These are phyloP conservation scores for Athalia circularis DNA, from an alignment of 2,888 invertebrate genomes.

Conservation along the genomic window DNA sequence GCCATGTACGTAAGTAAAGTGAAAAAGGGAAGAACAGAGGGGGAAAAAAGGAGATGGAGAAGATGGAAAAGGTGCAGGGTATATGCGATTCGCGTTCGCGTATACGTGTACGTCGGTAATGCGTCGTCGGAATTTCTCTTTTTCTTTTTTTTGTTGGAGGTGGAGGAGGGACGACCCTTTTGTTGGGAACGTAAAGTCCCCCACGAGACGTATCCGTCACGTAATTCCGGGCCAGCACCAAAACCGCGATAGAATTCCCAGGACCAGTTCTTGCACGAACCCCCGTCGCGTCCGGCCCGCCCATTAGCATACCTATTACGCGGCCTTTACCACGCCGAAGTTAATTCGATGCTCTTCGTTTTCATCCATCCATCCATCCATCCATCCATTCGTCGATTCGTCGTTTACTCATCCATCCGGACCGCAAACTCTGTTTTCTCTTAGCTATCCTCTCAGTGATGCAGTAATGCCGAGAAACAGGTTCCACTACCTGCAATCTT, in stretches of 20 bases:
- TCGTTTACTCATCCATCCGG: not conserved
- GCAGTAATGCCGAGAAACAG: slow-evolving; percentile 10
- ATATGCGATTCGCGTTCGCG: too few species aligned
- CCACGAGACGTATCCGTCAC: not conserved
- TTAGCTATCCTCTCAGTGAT: slow-evolving; percentile 5
- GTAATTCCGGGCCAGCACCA: not conserved
- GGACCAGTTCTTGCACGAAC: slow-evolving; percentile 8
- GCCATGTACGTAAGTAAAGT: too few species aligned
- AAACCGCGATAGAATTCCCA: slow-evolving; percentile 4
- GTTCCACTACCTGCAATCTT: slow-evolving; percentile 34
- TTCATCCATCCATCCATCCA: not conserved
- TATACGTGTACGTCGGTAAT: not conserved
- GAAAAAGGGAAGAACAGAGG: too few species aligned
- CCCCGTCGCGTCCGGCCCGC: not conserved
- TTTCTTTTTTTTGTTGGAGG: not conserved
- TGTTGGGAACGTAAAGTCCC: too few species aligned
- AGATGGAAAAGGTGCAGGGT: too few species aligned
- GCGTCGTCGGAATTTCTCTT: not conserved
- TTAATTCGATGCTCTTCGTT: slow-evolving; percentile 35
- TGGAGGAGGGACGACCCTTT: too few species aligned
- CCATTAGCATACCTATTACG: slow-evolving; percentile 40
- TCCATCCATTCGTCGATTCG: not conserved
- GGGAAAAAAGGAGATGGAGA: too few species aligned
- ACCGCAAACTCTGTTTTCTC: not conserved
- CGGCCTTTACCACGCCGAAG: slow-evolving; percentile 23